Base-by-base conservation (phyloP, 2,113 vertebrate genomes). In the Calidris pygmaea region DNA sequence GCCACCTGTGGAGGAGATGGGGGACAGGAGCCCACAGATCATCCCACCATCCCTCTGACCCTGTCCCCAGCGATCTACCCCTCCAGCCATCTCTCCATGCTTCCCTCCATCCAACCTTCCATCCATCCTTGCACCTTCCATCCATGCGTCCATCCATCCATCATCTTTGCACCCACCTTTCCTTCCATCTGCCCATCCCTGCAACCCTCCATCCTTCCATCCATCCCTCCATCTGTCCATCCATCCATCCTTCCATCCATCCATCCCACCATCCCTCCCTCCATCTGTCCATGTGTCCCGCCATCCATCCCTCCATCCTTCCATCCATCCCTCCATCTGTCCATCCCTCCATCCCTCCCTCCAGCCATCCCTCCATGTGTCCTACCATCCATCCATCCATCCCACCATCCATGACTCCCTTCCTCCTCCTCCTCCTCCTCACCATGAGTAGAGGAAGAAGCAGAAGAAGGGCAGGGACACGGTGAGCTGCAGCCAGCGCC, bases 391-490 rank as follows among this genome's bases (percentile, higher is more conserved):
- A 5, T n/a, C 43, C 56, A 17, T 10, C 14, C 60, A n/a, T 9
- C 39, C 19, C 8, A 24, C 41, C 56, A 9, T 53, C 76, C 29
- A 7, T 2, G 3, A 5, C 53, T 30, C 20, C 39, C 3, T 14
- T 5, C 43, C 32, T 32, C 43, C 35, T 5, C 3, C 15, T 26
- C 4, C n/a, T 35, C 19, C 41, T 24, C 92, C 97, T 1, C 95
- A 98, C 98, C 98, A 98, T 1, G 98, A 97, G n/a, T 89, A 98
- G 55, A 98, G n/a, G 93, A 97, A 98, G 87, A 96, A 97, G 81
- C 96, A 1, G 50, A 98, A 94, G 90, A 95, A 98, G 13, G 98
- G 98, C 26, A 92, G 70, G 2, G 98, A 98, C 27, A 97, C 94
- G 0, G 83, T 65, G 32, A 98, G 90, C 93, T 98, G 98, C 43